phyloP scores from a whole-genome alignment of 2,888 invertebrate species.

The Stenodema calcarata region DNA sequence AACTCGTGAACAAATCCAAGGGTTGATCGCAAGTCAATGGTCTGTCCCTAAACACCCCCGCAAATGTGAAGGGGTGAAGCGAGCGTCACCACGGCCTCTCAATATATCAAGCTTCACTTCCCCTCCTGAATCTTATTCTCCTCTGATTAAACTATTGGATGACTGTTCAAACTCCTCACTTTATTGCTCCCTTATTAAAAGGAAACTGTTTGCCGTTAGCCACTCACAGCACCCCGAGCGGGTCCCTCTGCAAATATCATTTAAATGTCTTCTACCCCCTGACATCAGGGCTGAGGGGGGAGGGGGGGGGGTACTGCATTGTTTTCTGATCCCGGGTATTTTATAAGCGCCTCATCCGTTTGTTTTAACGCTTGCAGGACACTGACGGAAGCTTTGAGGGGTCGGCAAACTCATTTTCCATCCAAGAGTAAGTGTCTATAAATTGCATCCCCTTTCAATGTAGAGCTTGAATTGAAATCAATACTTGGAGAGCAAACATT shows the following conservation, averaged over 20 bases:
- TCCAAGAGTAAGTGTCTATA: not conserved
- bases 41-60: conserved; percentile 52
- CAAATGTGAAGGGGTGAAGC: conserved; percentile 41
- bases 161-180: conserved; percentile 43
- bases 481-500: not conserved
- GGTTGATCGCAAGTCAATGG: conserved; percentile 50
- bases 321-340: not conserved
- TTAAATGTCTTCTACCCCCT: conserved; percentile 28
- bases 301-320: not conserved
- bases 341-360: not conserved
- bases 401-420: not conserved
- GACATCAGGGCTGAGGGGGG: not conserved
- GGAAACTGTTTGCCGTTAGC: conserved; percentile 38
- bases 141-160: conserved; percentile 51
- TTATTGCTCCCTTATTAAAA: conserved; percentile 50
- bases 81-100: not conserved
- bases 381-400: not conserved
- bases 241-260: conserved; percentile 43
- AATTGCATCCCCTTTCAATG: not conserved
- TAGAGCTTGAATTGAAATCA: not conserved
- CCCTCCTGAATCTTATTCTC: not conserved
- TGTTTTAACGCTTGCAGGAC: conserved; percentile 2
- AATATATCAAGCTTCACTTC: conserved; percentile 32
- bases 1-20: conserved; percentile 46
- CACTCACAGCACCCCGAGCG: not conserved